Percentiles rank a stretch among this genome's conserved stretches.
These are phyloP conservation scores for Caenorhabditis drosophilae DNA, from an alignment of 2,888 invertebrate genomes.

Conservation along the genomic window DNA sequence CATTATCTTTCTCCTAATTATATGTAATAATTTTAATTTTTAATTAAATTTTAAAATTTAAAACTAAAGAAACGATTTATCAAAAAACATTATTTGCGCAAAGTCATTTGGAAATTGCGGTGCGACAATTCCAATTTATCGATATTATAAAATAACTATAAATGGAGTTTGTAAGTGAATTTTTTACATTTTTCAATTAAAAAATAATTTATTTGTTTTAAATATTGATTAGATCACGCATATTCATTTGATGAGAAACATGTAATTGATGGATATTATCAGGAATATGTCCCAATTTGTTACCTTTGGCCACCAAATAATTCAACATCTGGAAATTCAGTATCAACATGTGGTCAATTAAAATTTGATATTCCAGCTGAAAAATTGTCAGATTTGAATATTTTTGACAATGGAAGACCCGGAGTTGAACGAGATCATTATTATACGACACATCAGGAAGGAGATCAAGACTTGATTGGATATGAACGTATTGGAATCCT, in stretches of 20 bases:
- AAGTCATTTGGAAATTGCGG: slow-evolving; percentile 45
- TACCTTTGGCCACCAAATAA: slow-evolving; percentile 43
- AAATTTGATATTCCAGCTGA: slow-evolving; percentile 24
- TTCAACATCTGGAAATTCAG: slow-evolving; percentile 9
- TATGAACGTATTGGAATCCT: slow-evolving; percentile 37
- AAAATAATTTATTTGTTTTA: not conserved
- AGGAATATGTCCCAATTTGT: slow-evolving; percentile 51
- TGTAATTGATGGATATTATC: slow-evolving; percentile 38
- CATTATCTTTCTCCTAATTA: slow-evolving; percentile 28
- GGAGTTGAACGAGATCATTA: slow-evolving; percentile 50
- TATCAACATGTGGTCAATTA: slow-evolving; percentile 20
- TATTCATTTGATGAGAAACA: slow-evolving; percentile 46
- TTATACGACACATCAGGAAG: slow-evolving; percentile 38
- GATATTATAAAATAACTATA: slow-evolving; percentile 44
- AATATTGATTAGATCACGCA: slow-evolving; percentile 42
- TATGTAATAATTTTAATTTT: slow-evolving; percentile 11
- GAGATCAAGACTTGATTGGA: slow-evolving; percentile 15
- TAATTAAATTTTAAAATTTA: not conserved
- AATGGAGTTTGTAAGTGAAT: slow-evolving; percentile 49
- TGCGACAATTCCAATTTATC: slow-evolving; percentile 52
- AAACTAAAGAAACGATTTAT: slow-evolving; percentile 19
- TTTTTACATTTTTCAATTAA: no score
- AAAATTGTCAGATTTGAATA: slow-evolving; percentile 27
- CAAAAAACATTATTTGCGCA: slow-evolving; percentile 13
- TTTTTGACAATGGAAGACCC: slow-evolving; percentile 39